A percentile compares a stretch with the other conserved stretches of the same genome.
Evolutionary conservation across 2,113 vertebrate species (phyloP).

Genomic region (Solea solea): DNA sequence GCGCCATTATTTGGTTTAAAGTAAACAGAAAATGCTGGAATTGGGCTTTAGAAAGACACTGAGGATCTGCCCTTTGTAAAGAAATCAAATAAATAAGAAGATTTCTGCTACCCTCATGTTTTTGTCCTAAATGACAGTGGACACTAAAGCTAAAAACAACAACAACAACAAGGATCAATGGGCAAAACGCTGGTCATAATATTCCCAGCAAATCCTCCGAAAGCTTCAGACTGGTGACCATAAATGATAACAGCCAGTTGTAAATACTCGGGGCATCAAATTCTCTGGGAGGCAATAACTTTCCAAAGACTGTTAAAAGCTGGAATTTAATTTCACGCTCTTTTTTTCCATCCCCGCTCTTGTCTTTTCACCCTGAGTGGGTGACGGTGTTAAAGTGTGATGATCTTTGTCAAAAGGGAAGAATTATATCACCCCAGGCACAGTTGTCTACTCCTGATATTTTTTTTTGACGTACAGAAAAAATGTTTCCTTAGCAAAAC

Average conservation of each 20-base stretch:
- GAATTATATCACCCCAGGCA: neutral
- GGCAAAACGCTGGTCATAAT: conserved; percentile 12
- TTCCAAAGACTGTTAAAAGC: conserved; percentile 37
- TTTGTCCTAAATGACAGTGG: neutral
- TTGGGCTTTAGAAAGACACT: too few relatives aligned
- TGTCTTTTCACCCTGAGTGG: conserved; percentile 16
- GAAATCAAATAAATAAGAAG: neutral
- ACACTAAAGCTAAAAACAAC: conserved; percentile 12
- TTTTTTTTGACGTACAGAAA: conserved; percentile 12
- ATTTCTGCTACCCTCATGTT: neutral
- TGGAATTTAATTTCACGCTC: conserved; percentile 38
- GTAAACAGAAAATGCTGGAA: too few relatives aligned
- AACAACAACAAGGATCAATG: conserved; percentile 1
- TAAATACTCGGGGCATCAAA: conserved; percentile 46
- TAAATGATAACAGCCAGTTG: conserved; percentile 52
- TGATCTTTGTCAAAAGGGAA: conserved; percentile 36
- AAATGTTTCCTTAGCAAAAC: conserved; percentile 16
- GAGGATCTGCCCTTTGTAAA: neutral
- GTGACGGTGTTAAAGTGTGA: conserved; percentile 39
- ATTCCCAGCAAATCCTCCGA: conserved; percentile 17
- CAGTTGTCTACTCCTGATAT: conserved; percentile 10
- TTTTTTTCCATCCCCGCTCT: neutral
- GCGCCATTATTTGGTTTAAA: too few relatives aligned
- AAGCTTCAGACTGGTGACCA: conserved; percentile 18
- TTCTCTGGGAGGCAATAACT: conserved; percentile 46